Evolutionary conservation across 1,140 invertebrate genomes (phyloP), one percentile per base, ranked within the genome.

Genomic region (Aricia agestis): DNA sequence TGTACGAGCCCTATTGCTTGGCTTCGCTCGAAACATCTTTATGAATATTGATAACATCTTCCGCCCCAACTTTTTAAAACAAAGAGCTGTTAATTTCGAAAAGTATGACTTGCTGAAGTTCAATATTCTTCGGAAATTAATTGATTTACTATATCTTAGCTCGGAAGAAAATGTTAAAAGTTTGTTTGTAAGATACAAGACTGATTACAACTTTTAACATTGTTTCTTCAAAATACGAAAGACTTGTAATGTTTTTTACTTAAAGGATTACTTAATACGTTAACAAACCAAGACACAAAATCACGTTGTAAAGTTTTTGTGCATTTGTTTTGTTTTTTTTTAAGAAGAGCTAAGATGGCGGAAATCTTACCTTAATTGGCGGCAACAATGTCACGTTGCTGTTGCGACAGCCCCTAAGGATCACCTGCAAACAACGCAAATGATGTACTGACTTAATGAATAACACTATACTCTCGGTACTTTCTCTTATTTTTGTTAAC

Each of bases 31-130:
- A 82, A 82, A 83, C 83, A 81, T 86, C 82, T 85, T 87, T 88
- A 90, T 90, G 88, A 89, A 90, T 90, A 90, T 90, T 90, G 86
- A 90, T 89, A 84, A 85, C 78, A 63, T 82, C 81, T 83, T 82
- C 77, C 78, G 78, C 76, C 79, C 67, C 70, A 85, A 86, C 73
- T 85, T 87, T 86, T 87, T 83, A 83, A 84, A 86, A 79, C 80
- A 79, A 78, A 80, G 76, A 78, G 75, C 79, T 84, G 78, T 83
- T 83, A 85, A 82, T 85, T 81, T 78, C 77, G 72, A 72, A 72
- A 74, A 80, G 69, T 74, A 68, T 68, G 68, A 67, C 75, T 77
- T 78, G 76, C 72, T 32, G 71, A 66, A 76, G 68, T 71, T 71
- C 42, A 71, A 67, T 75, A 70, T 69, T 69, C 69, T 71, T 45